Percentiles rank a stretch among this genome's conserved stretches.
phyloP scores from a whole-genome alignment of 2,797 vertebrate genomes.

The Alcedo quadribrachys region DNA sequence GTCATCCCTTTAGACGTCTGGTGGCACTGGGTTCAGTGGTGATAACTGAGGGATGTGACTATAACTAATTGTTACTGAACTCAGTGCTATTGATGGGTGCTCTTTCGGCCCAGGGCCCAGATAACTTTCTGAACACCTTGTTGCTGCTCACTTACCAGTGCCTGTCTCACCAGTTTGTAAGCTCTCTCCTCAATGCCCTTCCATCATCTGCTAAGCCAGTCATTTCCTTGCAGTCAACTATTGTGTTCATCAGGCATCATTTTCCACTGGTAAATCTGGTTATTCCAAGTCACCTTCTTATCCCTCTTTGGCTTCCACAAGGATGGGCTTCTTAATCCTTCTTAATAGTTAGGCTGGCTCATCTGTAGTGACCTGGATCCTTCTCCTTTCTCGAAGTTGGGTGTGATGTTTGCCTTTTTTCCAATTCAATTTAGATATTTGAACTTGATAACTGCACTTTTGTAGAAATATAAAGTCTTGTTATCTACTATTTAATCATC shows the following conservation, averaged over 20 bases:
- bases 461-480: not conserved
- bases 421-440: rapidly evolving
- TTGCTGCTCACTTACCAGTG: rapidly evolving
- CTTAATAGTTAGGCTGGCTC: not conserved
- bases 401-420: not conserved
- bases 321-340: not conserved
- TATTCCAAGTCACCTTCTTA: not conserved
- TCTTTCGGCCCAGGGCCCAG: not conserved
- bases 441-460: not conserved
- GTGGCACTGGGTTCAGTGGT: not conserved
- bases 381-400: not conserved
- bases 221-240: not conserved
- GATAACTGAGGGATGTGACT: not conserved
- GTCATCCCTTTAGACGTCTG: rapidly evolving
- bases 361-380: not conserved
- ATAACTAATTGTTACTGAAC: not conserved
- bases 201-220: not conserved
- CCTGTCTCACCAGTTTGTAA: not conserved
- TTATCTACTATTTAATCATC: not conserved
- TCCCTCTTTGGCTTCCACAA: not conserved
- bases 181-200: not conserved
- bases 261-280: not conserved
- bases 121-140: not conserved
- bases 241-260: not conserved
- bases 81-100: not conserved